phyloP scores from a whole-genome alignment of 1,140 invertebrate species.

The Atta texana region DNA sequence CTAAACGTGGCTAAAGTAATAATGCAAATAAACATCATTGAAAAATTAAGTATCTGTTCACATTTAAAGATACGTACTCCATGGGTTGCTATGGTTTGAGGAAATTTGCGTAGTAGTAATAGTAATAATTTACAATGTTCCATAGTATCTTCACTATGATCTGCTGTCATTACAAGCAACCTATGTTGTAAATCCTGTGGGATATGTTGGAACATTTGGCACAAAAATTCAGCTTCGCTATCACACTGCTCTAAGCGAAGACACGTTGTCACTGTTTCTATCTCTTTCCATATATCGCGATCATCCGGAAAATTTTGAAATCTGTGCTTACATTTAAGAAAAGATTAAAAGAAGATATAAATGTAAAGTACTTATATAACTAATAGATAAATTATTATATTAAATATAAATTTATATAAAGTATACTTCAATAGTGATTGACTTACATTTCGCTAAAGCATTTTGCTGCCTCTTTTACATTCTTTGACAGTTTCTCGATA shows the following conservation, averaged over 20 bases:
- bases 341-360: neutral
- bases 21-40: slow-evolving; percentile 13
- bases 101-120: slow-evolving; percentile 92
- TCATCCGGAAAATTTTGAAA: slow-evolving; percentile 89
- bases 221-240: slow-evolving; percentile 86
- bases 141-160: slow-evolving; percentile 94
- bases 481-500: slow-evolving; percentile 92
- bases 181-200: slow-evolving; percentile 91
- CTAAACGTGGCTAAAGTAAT: slow-evolving; percentile 87
- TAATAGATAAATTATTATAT: slow-evolving; percentile 2
- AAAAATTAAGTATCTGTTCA: neutral
- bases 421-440: neutral
- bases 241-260: slow-evolving; percentile 88
- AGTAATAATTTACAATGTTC: slow-evolving; percentile 94
- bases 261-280: slow-evolving; percentile 92
- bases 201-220: slow-evolving; percentile 90
- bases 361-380: neutral
- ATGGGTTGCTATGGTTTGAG: slow-evolving; percentile 91
- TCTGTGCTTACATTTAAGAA: slow-evolving; percentile 78
- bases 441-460: slow-evolving; percentile 91
- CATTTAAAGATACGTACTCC: slow-evolving; percentile 87
- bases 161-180: slow-evolving; percentile 92
- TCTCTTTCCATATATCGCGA: slow-evolving; percentile 91
- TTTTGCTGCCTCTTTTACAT: slow-evolving; percentile 93
- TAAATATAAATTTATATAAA: too few relatives aligned